Evolutionary conservation across 1,140 invertebrate genomes (phyloP).

Genomic region (Macrostomum lignano): DNA sequence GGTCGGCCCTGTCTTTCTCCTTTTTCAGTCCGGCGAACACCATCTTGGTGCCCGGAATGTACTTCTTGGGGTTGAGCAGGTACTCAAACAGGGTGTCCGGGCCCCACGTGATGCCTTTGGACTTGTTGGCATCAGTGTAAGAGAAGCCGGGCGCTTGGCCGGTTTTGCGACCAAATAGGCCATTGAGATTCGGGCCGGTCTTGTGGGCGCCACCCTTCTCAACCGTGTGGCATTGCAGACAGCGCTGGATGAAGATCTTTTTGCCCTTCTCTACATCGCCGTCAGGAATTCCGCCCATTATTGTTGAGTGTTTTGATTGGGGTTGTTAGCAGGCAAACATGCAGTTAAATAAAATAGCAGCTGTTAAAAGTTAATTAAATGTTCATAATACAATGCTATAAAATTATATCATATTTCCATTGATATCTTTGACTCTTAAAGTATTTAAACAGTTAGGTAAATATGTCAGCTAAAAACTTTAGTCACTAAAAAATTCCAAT

Average conservation of each 20-base stretch:
- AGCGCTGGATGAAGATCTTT: constrained; percentile 71
- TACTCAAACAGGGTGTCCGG: constrained; percentile 78
- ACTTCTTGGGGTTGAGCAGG: constrained; percentile 85
- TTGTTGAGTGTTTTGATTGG: no score
- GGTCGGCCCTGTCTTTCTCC: constrained; percentile 59
- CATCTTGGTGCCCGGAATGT: constrained; percentile 95
- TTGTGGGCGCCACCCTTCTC: constrained; percentile 83
- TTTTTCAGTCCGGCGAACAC: constrained; percentile 96
- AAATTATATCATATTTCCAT: no score
- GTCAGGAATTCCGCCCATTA: not conserved
- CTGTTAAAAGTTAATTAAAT: no score
- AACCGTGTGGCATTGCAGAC: constrained; percentile 82
- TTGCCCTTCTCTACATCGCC: constrained; percentile 88
- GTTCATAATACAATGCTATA: no score
- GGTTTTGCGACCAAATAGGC: constrained; percentile 71
- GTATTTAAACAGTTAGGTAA: no score
- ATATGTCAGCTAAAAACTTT: no score
- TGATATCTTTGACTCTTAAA: no score
- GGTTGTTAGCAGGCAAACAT: no score
- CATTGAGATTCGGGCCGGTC: constrained; percentile 75
- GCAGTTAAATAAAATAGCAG: no score
- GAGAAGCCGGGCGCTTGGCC: constrained; percentile 63
- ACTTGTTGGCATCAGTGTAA: constrained; percentile 90
- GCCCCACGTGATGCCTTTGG: constrained; percentile 87
- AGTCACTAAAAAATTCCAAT: no score